Evolutionary conservation across 2,888 invertebrate genomes (phyloP).

Genomic region (Chaetoderma sp.): DNA sequence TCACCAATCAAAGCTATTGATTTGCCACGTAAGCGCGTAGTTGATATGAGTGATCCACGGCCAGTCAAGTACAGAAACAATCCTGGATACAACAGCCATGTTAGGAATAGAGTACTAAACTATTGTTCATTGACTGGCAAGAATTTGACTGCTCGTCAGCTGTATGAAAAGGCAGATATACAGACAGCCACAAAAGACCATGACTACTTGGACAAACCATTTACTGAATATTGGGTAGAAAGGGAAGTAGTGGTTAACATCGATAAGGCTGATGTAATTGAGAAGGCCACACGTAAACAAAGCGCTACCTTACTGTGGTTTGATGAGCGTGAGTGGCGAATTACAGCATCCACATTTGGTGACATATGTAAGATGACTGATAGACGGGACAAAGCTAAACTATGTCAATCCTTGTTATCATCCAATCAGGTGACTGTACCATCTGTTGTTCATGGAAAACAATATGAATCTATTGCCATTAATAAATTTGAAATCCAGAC

Average conservation of each 20-base stretch:
- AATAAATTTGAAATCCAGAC: conserved; percentile 16
- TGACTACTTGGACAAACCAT: conserved; percentile 13
- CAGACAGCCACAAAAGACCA: conserved; percentile 14
- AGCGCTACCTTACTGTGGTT: conserved; percentile 13
- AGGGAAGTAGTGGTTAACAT: conserved; percentile 17
- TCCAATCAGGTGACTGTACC: neutral
- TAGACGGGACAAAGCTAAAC: conserved; percentile 20
- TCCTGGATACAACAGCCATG: conserved; percentile 20
- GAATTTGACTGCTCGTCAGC: conserved; percentile 7
- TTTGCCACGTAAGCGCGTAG: neutral
- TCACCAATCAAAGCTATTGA: conserved; percentile 21
- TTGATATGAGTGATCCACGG: conserved; percentile 18
- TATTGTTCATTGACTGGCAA: neutral
- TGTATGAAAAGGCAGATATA: conserved; percentile 11
- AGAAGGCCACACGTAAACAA: conserved; percentile 24
- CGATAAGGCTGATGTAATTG: conserved; percentile 1
- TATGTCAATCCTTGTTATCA: conserved; percentile 15
- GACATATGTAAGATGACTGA: conserved; percentile 25
- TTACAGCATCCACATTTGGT: conserved; percentile 38
- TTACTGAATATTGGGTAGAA: conserved; percentile 27
- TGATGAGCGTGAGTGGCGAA: conserved; percentile 20
- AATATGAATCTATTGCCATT: conserved; percentile 27
- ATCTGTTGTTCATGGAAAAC: conserved; percentile 29
- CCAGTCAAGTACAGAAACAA: conserved; percentile 13
- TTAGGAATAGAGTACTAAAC: conserved; percentile 9